Conservation (phyloP, 2,113 vertebrate species). For the Azemiops feae region DNA sequence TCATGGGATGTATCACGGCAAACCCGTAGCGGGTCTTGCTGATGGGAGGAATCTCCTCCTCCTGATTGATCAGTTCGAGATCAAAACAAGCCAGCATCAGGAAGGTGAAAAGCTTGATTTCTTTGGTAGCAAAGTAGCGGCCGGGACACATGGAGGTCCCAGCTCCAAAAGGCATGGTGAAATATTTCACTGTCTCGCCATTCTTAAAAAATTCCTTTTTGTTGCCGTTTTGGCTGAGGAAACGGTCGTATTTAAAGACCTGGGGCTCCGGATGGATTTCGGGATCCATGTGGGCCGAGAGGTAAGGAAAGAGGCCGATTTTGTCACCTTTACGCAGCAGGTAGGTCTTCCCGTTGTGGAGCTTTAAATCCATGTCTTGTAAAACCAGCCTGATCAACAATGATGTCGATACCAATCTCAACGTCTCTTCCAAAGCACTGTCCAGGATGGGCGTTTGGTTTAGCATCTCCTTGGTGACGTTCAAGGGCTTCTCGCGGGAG, state of each 20-base stretch:
- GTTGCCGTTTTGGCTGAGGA: slow-evolving; percentile 76
- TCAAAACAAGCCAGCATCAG: slow-evolving; percentile 86
- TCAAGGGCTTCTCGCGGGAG: slow-evolving; percentile 37
- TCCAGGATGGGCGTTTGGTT: slow-evolving; percentile 78
- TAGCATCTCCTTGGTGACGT: slow-evolving; percentile 64
- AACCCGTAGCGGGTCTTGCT: slow-evolving; percentile 83
- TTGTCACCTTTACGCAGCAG: slow-evolving; percentile 79
- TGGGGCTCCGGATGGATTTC: slow-evolving; percentile 83
- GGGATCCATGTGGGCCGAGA: slow-evolving; percentile 80
- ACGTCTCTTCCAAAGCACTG: slow-evolving; percentile 86
- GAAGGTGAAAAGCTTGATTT: slow-evolving; percentile 88
- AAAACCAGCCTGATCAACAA: slow-evolving; percentile 76
- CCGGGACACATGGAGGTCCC: slow-evolving; percentile 86
- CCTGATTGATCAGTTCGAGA: slow-evolving; percentile 76
- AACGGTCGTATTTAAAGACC: slow-evolving; percentile 81
- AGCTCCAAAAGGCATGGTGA: slow-evolving; percentile 90
- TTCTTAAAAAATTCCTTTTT: slow-evolving; percentile 86
- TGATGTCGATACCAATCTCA: slow-evolving; percentile 76
- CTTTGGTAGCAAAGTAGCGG: slow-evolving; percentile 83
- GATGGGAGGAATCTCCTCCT: slow-evolving; percentile 73
- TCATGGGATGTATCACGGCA: slow-evolving; percentile 79
- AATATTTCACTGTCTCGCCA: slow-evolving; percentile 83
- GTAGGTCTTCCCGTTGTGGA: slow-evolving; percentile 68
- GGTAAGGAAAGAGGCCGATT: slow-evolving; percentile 82
- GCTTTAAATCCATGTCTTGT: slow-evolving; percentile 71